A percentile compares a stretch with the other conserved stretches of the same genome.
These are phyloP conservation scores for Tigriopus japonicus DNA, from an alignment of 1,140 invertebrate species.

Conservation along the genomic window DNA sequence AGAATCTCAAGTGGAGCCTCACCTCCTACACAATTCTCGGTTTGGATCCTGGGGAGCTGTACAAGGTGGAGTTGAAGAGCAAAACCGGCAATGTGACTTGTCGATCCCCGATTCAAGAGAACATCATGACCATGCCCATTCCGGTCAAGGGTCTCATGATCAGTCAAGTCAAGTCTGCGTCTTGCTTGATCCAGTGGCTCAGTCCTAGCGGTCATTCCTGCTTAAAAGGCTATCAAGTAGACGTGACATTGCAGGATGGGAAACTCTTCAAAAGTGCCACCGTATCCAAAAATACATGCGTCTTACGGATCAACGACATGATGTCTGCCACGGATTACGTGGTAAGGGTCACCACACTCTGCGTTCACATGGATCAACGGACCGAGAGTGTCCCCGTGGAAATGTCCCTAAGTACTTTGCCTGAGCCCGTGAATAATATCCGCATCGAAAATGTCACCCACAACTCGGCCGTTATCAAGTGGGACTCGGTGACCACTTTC, in stretches of 20 bases:
- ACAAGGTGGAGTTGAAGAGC: neutral
- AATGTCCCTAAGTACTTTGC: neutral
- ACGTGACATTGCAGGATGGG: neutral
- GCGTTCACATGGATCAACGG: neutral
- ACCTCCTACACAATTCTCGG: conserved; percentile 7
- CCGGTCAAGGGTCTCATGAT: neutral
- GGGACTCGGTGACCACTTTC: neutral
- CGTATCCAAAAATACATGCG: neutral
- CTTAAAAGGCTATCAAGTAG: neutral
- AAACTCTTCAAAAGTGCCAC: neutral
- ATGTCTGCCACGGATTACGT: neutral
- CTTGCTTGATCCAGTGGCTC: conserved; percentile 4
- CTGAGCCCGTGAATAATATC: neutral
- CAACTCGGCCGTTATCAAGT: neutral
- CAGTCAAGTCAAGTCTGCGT: neutral
- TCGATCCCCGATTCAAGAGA: conserved; percentile 5
- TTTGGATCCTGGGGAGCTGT: conserved; percentile 4
- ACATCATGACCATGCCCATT: neutral
- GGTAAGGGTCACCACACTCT: neutral
- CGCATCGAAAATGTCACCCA: neutral
- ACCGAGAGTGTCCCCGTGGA: neutral
- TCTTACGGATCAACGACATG: neutral
- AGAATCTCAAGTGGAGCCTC: conserved; percentile 2
- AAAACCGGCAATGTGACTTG: conserved; percentile 3
- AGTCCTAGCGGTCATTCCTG: conserved; percentile 3